Conservation (phyloP, 2,797 vertebrate genomes). For the Hippocampus kuda region DNA sequence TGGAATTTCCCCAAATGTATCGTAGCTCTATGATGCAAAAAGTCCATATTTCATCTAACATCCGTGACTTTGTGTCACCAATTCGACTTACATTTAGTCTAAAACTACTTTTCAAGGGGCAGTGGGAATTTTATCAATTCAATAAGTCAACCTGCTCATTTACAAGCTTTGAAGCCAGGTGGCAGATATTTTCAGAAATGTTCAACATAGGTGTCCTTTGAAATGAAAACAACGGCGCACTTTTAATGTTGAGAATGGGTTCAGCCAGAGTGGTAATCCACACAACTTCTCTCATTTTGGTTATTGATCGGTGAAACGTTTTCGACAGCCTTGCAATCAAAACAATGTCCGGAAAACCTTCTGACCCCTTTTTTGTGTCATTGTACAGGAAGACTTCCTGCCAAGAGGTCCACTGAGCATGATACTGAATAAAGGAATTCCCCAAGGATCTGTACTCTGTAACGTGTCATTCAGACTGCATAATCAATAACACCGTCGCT, state of each 20-base stretch:
- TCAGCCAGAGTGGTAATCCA: neutral
- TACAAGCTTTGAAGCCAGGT: neutral
- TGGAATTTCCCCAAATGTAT: neutral
- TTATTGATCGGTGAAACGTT: neutral
- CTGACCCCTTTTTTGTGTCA: neutral
- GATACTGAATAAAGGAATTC: slow-evolving; percentile 7
- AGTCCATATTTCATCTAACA: neutral
- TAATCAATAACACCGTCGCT: neutral
- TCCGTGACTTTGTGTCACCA: too few relatives aligned
- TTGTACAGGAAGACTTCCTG: neutral
- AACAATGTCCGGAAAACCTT: neutral
- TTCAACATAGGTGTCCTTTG: neutral
- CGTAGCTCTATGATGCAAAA: neutral
- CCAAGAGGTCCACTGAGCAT: neutral
- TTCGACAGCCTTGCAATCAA: neutral
- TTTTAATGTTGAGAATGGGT: neutral
- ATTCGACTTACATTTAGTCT: neutral
- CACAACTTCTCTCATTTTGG: neutral
- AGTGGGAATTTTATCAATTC: neutral
- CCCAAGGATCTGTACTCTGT: slow-evolving; percentile 12
- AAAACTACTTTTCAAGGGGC: neutral
- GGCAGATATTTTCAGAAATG: neutral
- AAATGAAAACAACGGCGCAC: neutral
- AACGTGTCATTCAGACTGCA: neutral
- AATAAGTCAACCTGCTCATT: neutral